Conservation (phyloP, 1,140 invertebrate species). For the Drosophila eugracilis region DNA sequence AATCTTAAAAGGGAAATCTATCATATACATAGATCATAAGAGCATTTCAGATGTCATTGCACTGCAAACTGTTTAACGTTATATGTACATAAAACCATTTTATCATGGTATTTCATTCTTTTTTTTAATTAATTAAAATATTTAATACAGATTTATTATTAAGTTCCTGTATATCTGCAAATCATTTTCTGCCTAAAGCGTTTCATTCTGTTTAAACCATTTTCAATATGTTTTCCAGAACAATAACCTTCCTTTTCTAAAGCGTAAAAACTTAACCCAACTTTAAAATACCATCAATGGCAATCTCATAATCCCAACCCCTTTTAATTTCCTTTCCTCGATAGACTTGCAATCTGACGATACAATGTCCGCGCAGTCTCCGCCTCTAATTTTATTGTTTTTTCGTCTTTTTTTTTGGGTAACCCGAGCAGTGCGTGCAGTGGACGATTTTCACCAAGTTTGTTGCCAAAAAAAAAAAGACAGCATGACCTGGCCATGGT, state of each 20-base stretch:
- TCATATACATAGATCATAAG: too few species aligned
- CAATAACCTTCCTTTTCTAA: neutral
- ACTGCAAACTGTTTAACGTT: too few species aligned
- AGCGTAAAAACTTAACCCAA: neutral
- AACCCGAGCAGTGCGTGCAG: constrained; percentile 41
- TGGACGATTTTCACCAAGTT: constrained; percentile 19
- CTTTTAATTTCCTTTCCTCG: constrained; percentile 22
- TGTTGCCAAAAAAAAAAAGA: constrained; percentile 18
- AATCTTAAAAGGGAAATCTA: neutral
- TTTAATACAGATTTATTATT: neutral
- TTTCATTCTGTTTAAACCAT: neutral
- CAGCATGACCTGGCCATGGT: constrained; percentile 11
- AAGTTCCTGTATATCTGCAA: neutral
- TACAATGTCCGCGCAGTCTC: constrained; percentile 20
- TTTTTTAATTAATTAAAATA: too few species aligned
- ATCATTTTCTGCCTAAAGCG: neutral
- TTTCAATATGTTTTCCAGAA: neutral
- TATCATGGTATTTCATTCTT: too few species aligned
- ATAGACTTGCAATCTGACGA: constrained; percentile 9
- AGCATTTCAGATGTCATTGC: too few species aligned
- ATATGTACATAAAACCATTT: too few species aligned
- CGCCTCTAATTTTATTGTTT: constrained; percentile 51
- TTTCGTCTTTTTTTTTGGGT: neutral
- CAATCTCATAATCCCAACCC: neutral
- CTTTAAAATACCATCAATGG: constrained; percentile 7